A percentile compares a stretch with the other conserved stretches of the same genome.
Evolutionary conservation across 2,113 vertebrate genomes (phyloP).

Genomic region (Sinocyclocheilus maitianheensis): DNA sequence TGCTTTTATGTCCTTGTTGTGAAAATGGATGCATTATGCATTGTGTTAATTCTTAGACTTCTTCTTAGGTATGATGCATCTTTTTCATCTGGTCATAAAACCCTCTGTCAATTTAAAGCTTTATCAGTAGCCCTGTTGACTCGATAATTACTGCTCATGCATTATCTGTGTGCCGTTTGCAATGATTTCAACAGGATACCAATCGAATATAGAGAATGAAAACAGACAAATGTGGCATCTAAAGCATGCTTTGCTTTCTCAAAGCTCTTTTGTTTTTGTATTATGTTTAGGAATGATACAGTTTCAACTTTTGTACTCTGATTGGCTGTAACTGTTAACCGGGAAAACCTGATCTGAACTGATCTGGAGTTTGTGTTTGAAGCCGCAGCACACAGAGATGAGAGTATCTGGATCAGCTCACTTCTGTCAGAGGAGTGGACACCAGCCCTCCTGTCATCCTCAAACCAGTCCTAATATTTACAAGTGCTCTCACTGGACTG

Average conservation of each 20-base stretch:
- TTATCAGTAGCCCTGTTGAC: not conserved
- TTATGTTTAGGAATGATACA: not conserved
- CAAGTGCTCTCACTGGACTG: not conserved
- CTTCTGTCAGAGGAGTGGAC: conserved; percentile 47
- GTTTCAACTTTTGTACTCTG: not conserved
- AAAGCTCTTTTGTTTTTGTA: not conserved
- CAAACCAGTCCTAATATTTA: conserved; percentile 21
- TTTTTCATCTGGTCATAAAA: not conserved
- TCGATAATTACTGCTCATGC: not conserved
- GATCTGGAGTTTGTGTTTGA: not conserved
- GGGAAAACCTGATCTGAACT: not conserved
- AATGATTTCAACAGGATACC: not conserved
- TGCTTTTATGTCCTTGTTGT: not conserved
- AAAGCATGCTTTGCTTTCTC: no score
- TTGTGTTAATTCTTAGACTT: not conserved
- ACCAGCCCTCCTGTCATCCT: not conserved
- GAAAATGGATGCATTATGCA: not conserved
- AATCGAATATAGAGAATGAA: no score
- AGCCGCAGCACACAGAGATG: not conserved
- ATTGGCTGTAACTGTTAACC: not conserved
- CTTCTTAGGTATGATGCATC: not conserved
- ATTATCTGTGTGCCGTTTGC: not conserved
- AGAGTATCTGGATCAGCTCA: conserved; percentile 56
- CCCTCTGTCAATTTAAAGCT: not conserved
- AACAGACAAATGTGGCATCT: not conserved